Percentiles rank a stretch among this genome's conserved stretches.
phyloP scores from a whole-genome alignment of 2,888 invertebrate genomes.

The Drosophila atripex region DNA sequence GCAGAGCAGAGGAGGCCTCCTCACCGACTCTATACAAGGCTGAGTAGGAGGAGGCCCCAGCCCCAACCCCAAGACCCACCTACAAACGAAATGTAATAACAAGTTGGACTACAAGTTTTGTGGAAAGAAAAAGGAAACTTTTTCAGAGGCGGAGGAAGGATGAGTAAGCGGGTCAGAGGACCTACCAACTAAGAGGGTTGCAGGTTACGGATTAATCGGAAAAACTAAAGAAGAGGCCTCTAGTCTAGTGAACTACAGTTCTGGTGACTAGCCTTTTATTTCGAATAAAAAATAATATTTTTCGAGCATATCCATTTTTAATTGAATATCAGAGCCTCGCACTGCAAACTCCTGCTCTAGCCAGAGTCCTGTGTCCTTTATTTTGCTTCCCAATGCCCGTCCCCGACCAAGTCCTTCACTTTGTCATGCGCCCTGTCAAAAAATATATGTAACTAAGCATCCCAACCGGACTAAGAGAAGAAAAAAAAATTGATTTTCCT shows the following conservation, averaged over 20 bases:
- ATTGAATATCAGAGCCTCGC: too few species aligned
- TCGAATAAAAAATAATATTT: background rate
- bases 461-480: constrained; percentile 3
- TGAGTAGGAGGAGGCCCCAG: too few species aligned
- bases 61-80: background rate
- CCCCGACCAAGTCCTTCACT: constrained; percentile 29
- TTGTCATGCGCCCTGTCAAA: constrained; percentile 45
- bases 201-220: background rate
- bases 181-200: too few species aligned
- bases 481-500: constrained; percentile 31
- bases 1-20: background rate
- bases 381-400: too few species aligned
- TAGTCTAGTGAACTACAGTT: too few species aligned
- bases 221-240: constrained; percentile 12
- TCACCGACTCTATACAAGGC: too few species aligned
- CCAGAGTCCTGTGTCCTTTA: background rate
- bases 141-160: background rate
- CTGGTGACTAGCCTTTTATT: background rate
- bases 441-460: constrained; percentile 37
- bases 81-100: constrained; percentile 38
- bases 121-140: constrained; percentile 7
- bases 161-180: background rate
- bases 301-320: background rate
- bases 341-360: background rate
- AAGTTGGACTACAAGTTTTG: constrained; percentile 28